A percentile compares a stretch with the other conserved stretches of the same genome.
phyloP scores from a whole-genome alignment of 2,888 invertebrate species.

The Eupelmus urozonus region DNA sequence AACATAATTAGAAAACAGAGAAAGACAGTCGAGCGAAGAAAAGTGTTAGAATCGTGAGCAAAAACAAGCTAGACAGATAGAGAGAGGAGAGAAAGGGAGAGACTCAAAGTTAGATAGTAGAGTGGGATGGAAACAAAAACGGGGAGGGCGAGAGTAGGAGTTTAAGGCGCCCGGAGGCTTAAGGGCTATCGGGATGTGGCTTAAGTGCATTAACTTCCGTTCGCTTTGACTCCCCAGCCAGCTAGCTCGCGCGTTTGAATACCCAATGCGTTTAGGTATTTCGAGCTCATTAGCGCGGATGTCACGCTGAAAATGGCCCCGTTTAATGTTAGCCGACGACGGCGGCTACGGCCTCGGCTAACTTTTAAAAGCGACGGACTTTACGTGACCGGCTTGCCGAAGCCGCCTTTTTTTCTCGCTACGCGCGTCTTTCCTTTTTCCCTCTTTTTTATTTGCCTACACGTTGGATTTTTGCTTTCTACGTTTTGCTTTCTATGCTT shows the following conservation, averaged over 20 bases:
- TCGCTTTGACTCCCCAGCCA: constrained; percentile 39
- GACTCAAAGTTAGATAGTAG: neutral
- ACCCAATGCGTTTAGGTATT: constrained; percentile 53
- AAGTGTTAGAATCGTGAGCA: neutral
- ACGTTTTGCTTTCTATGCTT: no score
- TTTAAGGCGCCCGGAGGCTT: constrained; percentile 43
- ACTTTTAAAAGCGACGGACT: constrained; percentile 54
- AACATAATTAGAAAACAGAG: no score
- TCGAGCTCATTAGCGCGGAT: constrained; percentile 57
- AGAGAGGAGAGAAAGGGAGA: neutral
- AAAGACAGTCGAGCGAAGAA: constrained; percentile 9
- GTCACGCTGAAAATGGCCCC: constrained; percentile 50
- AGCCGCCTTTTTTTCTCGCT: neutral
- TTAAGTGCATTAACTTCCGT: constrained; percentile 48
- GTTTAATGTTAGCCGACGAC: constrained; percentile 33
- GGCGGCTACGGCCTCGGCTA: constrained; percentile 20
- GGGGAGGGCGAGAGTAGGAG: constrained; percentile 15
- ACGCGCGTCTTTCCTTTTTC: neutral
- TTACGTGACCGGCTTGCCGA: constrained; percentile 52
- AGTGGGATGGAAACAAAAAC: neutral
- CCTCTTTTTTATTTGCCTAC: neutral
- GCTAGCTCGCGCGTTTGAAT: constrained; percentile 51
- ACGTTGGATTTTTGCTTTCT: neutral
- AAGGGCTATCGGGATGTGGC: constrained; percentile 45
- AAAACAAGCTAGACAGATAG: neutral